Percentiles rank a stretch among this genome's conserved stretches.
phyloP scores from a whole-genome alignment of 2,888 invertebrate genomes.

The Netelia inedita region DNA sequence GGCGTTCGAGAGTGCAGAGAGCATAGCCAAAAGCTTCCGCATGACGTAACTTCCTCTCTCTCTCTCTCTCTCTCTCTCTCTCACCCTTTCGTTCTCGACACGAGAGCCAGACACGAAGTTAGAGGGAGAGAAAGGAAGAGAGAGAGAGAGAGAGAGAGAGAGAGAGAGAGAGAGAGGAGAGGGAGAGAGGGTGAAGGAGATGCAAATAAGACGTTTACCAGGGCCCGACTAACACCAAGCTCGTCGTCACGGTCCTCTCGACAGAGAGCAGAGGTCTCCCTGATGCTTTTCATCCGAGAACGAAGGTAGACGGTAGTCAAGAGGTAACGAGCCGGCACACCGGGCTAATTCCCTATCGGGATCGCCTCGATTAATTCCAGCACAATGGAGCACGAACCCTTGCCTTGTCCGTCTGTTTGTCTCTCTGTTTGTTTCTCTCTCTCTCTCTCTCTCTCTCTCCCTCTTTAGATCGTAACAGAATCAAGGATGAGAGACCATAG shows the following conservation, averaged over 20 bases:
- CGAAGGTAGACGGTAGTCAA: constrained; percentile 13
- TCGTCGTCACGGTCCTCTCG: neutral
- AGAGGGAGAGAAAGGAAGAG: constrained; percentile 34
- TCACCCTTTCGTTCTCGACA: constrained; percentile 20
- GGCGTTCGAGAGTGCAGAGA: neutral
- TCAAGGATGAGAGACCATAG: neutral
- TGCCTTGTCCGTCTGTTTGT: neutral
- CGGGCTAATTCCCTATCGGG: constrained; percentile 49
- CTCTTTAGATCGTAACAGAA: neutral
- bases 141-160: constrained; percentile 23
- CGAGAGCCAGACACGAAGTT: constrained; percentile 54
- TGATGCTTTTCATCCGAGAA: constrained; percentile 23
- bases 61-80: neutral
- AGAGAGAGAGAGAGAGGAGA: constrained; percentile 41
- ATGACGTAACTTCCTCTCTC: constrained; percentile 20
- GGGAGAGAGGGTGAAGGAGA: constrained; percentile 46
- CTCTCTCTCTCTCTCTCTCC: neutral
- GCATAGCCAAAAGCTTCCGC: constrained; percentile 28
- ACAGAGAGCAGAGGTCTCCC: constrained; percentile 7
- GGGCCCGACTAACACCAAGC: neutral
- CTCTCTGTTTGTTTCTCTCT: neutral
- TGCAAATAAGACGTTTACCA: constrained; percentile 60
- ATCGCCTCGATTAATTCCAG: constrained; percentile 62
- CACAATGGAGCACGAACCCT: constrained; percentile 41
- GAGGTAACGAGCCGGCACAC: constrained; percentile 55